Evolutionary conservation across 2,888 invertebrate genomes (phyloP).

Genomic region (Caenorhabditis plicata): DNA sequence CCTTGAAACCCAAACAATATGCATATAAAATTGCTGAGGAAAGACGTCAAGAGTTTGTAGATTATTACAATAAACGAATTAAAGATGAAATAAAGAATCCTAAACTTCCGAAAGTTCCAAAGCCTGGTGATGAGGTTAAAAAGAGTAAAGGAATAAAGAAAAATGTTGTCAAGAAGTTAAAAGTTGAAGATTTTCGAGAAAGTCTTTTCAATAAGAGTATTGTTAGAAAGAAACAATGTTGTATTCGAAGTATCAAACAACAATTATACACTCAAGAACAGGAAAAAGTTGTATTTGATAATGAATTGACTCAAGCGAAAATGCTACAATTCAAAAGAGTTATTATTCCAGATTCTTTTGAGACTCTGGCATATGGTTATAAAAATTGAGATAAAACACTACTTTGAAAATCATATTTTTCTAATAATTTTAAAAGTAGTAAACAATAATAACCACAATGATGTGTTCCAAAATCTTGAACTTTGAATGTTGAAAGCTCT

Average conservation of each 20-base stretch:
- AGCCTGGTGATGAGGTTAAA: slow-evolving; percentile 19
- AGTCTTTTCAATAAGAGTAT: slow-evolving; percentile 14
- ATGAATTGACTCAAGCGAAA: slow-evolving; percentile 1
- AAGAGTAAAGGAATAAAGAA: slow-evolving; percentile 23
- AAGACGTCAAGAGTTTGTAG: too few relatives aligned
- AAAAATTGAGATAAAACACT: slow-evolving; percentile 1
- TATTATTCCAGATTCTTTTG: slow-evolving; percentile 1
- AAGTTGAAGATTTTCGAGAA: slow-evolving; percentile 19
- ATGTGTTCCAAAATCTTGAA: slow-evolving; percentile 12
- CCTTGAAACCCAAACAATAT: neutral
- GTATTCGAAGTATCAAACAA: slow-evolving; percentile 9
- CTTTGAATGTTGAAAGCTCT: slow-evolving; percentile 8
- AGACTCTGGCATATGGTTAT: slow-evolving; percentile 2
- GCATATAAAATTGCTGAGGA: neutral
- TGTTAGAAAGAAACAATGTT: slow-evolving; percentile 4
- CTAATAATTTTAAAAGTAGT: slow-evolving; percentile 12
- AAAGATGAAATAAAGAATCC: slow-evolving; percentile 18
- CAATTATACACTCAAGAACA: slow-evolving; percentile 3
- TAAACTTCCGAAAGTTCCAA: slow-evolving; percentile 21
- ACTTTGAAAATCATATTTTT: slow-evolving; percentile 9
- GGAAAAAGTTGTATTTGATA: slow-evolving; percentile 10
- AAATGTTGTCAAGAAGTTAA: slow-evolving; percentile 11
- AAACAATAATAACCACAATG: slow-evolving; percentile 17
- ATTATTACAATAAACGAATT: slow-evolving; percentile 19
- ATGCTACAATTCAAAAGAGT: slow-evolving; percentile 5